A percentile compares a stretch with the other conserved stretches of the same genome.
Evolutionary conservation across 2,113 vertebrate species (phyloP).

Genomic region (Sceloporus tristichus): DNA sequence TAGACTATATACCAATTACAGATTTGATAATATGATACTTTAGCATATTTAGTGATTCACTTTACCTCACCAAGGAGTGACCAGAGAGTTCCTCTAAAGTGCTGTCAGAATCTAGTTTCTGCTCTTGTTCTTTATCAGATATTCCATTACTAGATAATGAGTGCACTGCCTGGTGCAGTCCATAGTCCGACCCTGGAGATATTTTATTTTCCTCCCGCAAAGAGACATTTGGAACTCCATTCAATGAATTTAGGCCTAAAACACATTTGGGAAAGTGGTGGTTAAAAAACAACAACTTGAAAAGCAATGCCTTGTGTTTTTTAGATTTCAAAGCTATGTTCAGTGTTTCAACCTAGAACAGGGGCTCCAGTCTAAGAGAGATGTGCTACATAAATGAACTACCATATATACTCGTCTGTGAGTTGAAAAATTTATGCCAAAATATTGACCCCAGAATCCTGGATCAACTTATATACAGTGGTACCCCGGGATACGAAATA

Average conservation of each 20-base stretch:
- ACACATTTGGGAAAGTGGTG: slow-evolving; percentile 35
- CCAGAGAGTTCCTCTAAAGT: slow-evolving; percentile 80
- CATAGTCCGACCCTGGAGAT: slow-evolving; percentile 77
- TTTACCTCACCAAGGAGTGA: slow-evolving; percentile 85
- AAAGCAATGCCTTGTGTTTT: background rate
- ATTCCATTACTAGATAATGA: slow-evolving; percentile 70
- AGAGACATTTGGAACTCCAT: slow-evolving; percentile 75
- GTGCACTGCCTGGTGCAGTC: slow-evolving; percentile 78
- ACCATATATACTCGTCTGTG: too few species aligned
- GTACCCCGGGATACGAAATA: too few species aligned
- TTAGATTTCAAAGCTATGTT: background rate
- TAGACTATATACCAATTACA: background rate
- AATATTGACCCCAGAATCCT: too few species aligned
- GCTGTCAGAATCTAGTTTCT: slow-evolving; percentile 77
- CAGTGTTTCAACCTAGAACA: background rate
- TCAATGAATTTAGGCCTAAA: slow-evolving; percentile 72
- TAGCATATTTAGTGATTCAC: slow-evolving; percentile 22
- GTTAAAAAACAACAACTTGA: background rate
- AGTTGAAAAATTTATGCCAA: too few species aligned
- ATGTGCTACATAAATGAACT: too few species aligned
- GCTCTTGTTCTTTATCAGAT: slow-evolving; percentile 76
- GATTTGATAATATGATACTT: slow-evolving; percentile 4
- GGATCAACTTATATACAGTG: too few species aligned
- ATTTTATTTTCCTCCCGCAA: slow-evolving; percentile 81
- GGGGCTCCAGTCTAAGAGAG: background rate